Evolutionary conservation across 2,113 vertebrate genomes (phyloP).

Genomic region (Lanius collurio): DNA sequence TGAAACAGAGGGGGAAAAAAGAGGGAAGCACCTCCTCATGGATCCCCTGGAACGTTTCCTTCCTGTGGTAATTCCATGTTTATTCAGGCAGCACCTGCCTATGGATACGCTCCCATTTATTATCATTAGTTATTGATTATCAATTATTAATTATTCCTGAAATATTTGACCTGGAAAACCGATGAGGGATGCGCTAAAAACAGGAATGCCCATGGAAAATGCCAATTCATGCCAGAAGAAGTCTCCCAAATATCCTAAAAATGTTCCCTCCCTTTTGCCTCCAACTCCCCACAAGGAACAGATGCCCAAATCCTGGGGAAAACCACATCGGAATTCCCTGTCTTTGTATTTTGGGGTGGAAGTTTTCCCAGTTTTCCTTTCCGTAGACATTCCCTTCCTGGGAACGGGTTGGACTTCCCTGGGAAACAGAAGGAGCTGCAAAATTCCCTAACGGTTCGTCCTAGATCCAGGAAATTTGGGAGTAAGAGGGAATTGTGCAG

Average conservation of each 20-base stretch:
- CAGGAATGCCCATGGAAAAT: not conserved
- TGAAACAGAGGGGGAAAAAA: not conserved
- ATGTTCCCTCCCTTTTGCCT: not conserved
- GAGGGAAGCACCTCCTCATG: not conserved
- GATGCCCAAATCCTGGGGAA: accelerated
- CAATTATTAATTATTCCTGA: too few species aligned
- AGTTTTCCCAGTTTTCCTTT: not conserved
- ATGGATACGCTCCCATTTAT: accelerated
- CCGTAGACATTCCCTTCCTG: not conserved
- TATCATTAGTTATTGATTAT: too few species aligned
- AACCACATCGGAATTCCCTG: accelerated
- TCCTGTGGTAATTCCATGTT: accelerated
- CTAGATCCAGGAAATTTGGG: not conserved
- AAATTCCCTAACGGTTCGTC: not conserved
- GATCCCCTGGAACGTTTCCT: not conserved
- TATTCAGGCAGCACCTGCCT: not conserved
- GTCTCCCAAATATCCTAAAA: not conserved
- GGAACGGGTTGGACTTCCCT: not conserved
- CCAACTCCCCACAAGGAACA: not conserved
- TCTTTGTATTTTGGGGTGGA: not conserved
- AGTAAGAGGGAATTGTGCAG: not conserved
- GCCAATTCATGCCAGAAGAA: not conserved
- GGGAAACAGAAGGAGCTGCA: not conserved
- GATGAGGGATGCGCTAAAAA: not conserved
- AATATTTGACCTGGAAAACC: not conserved